A percentile compares a stretch with the other conserved stretches of the same genome.
Conservation (phyloP, 92 coral and sea anemone genomes). For the Epizoanthus ramosus region DNA sequence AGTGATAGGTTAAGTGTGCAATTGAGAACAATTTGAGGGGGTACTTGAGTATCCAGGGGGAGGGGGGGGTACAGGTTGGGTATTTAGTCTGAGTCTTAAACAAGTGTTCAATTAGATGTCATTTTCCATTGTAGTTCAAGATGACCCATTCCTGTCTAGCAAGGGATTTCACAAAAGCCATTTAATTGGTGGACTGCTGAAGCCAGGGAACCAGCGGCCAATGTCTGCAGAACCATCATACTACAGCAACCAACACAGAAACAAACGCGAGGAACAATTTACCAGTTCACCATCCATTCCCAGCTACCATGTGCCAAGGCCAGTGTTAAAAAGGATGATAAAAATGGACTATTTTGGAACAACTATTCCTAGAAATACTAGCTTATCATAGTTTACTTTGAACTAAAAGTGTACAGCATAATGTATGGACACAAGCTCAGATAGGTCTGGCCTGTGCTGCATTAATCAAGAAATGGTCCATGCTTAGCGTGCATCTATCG, state of each 20-base stretch:
- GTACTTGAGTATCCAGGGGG: too few species aligned
- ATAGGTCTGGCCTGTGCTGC: too few species aligned
- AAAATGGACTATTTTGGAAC: slow-evolving; percentile 90
- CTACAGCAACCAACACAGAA: background rate
- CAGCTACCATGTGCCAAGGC: slow-evolving; percentile 77
- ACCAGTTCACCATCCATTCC: slow-evolving; percentile 88
- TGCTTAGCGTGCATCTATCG: too few species aligned
- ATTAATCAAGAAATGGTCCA: too few species aligned
- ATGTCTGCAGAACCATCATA: slow-evolving; percentile 23
- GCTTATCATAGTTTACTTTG: slow-evolving; percentile 60
- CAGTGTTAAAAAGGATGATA: slow-evolving; percentile 84
- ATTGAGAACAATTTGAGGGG: too few species aligned
- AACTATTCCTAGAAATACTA: slow-evolving; percentile 85
- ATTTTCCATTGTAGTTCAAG: slow-evolving; percentile 9
- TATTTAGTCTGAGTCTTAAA: too few species aligned
- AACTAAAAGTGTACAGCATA: too few species aligned
- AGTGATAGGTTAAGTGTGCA: too few species aligned
- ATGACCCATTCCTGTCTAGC: slow-evolving; percentile 8
- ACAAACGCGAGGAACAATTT: slow-evolving; percentile 46
- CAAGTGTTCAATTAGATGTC: too few species aligned
- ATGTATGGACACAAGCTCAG: too few species aligned
- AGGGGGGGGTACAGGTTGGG: too few species aligned
- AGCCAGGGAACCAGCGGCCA: slow-evolving; percentile 38
- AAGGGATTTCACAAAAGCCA: slow-evolving; percentile 85
- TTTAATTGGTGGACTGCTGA: slow-evolving; percentile 68